Conservation (phyloP, 2,888 invertebrate genomes). For the Caenorhabditis auriculariae region DNA sequence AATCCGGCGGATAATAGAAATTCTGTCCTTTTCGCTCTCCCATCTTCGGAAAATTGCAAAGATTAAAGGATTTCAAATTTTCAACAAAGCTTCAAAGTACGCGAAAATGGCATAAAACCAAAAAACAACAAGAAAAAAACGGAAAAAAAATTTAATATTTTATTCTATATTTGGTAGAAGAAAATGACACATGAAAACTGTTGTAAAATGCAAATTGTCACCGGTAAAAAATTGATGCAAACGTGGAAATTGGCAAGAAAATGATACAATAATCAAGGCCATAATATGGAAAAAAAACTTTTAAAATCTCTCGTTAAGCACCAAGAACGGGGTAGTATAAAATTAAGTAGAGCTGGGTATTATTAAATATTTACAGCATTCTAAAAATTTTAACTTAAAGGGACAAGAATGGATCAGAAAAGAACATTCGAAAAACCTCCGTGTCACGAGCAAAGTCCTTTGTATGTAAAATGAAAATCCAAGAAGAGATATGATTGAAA, state of each 20-base stretch:
- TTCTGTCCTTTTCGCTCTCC: slow-evolving; percentile 95
- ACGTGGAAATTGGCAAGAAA: slow-evolving; percentile 7
- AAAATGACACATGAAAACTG: too few relatives aligned
- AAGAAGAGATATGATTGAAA: too few relatives aligned
- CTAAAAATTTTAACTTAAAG: too few relatives aligned
- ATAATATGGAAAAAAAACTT: too few relatives aligned
- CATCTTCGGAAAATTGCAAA: slow-evolving; percentile 67
- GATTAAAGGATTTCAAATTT: not conserved
- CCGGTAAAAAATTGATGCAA: not conserved
- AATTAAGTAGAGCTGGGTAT: too few relatives aligned
- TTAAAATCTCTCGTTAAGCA: slow-evolving; percentile 1
- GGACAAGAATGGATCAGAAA: too few relatives aligned
- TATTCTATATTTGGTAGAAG: not conserved
- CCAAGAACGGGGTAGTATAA: too few relatives aligned
- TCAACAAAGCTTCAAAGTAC: slow-evolving; percentile 2
- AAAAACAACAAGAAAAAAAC: slow-evolving; percentile 4
- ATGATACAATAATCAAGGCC: slow-evolving; percentile 9
- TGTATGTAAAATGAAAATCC: too few relatives aligned
- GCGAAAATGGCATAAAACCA: slow-evolving; percentile 43
- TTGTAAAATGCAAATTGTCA: too few relatives aligned
- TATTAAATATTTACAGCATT: too few relatives aligned
- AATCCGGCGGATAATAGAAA: slow-evolving; percentile 97
- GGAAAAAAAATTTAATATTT: slow-evolving; percentile 2
- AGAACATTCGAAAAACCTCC: too few relatives aligned
- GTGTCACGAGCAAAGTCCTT: too few relatives aligned